Conservation (phyloP, 2,888 invertebrate genomes). For the Chydorus sphaericus region DNA sequence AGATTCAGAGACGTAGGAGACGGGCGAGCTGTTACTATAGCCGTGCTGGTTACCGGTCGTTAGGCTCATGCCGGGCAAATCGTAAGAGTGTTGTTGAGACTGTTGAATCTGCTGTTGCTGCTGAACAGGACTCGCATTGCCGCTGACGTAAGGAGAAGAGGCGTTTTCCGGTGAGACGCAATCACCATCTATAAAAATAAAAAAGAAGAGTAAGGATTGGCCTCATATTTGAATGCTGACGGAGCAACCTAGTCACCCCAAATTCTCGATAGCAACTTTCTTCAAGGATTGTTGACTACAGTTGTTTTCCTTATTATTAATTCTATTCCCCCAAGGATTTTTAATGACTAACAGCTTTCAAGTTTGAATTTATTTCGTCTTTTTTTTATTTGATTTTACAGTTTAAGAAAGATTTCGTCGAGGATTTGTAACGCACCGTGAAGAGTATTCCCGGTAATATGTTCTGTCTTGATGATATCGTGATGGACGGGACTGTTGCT, state of each 20-base stretch:
- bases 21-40: not conserved
- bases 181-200: not conserved
- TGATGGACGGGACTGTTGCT: not conserved
- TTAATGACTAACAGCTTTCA: no score
- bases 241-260: no score
- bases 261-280: no score
- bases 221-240: no score
- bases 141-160: not conserved
- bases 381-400: no score
- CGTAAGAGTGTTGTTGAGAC: not conserved
- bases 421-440: not conserved
- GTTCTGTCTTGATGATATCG: constrained; percentile 1
- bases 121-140: not conserved
- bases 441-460: not conserved
- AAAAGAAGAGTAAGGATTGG: no score
- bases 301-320: no score
- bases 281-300: no score
- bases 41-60: not conserved
- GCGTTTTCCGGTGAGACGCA: not conserved
- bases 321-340: no score
- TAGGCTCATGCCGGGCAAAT: not conserved
- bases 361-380: no score
- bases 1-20: no score
- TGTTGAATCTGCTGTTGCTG: constrained; percentile 3
- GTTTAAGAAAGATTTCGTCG: no score